Conservation (phyloP, 2,888 invertebrate genomes). For the Drosophila rubida region DNA sequence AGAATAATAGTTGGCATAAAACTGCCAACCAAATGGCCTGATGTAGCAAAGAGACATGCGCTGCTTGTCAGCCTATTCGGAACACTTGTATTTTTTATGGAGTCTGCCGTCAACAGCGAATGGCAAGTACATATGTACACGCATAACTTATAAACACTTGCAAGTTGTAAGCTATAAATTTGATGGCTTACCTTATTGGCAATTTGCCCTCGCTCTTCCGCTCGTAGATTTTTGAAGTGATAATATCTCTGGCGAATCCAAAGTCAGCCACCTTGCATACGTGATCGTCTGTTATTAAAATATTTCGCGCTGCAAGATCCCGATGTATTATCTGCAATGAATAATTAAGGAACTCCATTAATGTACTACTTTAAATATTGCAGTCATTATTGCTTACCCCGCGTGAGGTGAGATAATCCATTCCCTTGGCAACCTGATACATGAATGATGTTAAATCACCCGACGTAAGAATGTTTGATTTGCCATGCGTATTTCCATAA, state of each 20-base stretch:
- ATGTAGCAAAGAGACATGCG: no score
- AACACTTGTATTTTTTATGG: not conserved
- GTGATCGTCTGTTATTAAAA: constrained; percentile 94
- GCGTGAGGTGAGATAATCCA: constrained; percentile 93
- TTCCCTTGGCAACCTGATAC: constrained; percentile 95
- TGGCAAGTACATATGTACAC: not conserved
- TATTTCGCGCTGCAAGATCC: constrained; percentile 95
- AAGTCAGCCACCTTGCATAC: constrained; percentile 97
- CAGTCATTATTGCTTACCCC: constrained; percentile 88
- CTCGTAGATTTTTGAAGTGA: constrained; percentile 94
- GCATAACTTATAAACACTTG: not conserved
- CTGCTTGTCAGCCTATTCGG: not conserved
- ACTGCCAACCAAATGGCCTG: no score
- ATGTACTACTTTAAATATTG: not conserved
- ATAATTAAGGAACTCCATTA: not conserved
- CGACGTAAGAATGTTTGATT: constrained; percentile 92
- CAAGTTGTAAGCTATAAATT: not conserved
- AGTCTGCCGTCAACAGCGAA: not conserved
- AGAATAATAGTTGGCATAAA: no score
- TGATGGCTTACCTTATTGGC: constrained; percentile 88
- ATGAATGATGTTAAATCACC: constrained; percentile 95
- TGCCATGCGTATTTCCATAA: constrained; percentile 86
- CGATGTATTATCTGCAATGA: constrained; percentile 92
- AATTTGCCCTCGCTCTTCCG: constrained; percentile 93
- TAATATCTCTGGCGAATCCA: constrained; percentile 95